Evolutionary conservation across 2,113 vertebrate genomes (phyloP).

Genomic region (Greenwoodochromis staneri): DNA sequence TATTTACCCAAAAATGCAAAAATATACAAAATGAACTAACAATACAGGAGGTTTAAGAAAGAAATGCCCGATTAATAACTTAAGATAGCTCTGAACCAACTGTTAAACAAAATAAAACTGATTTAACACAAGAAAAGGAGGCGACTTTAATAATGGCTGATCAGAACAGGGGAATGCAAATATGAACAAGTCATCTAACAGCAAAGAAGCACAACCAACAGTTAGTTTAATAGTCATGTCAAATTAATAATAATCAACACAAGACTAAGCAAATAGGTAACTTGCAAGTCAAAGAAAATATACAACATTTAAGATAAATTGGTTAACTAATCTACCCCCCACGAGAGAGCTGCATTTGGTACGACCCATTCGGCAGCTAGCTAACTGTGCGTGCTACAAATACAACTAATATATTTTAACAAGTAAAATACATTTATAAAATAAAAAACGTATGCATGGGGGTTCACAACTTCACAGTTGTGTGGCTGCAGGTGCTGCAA

Average conservation of each 20-base stretch:
- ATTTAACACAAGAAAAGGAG: not conserved
- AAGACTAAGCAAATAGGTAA: not conserved
- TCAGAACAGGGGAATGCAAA: not conserved
- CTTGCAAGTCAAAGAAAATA: not conserved
- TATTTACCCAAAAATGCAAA: accelerated
- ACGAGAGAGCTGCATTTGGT: accelerated
- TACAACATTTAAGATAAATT: not conserved
- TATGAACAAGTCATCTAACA: not conserved
- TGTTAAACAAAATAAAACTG: accelerated
- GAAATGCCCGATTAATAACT: accelerated
- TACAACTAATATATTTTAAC: not conserved
- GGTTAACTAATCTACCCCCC: not conserved
- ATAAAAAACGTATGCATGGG: accelerated
- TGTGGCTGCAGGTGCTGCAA: not conserved
- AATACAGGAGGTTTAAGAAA: not conserved
- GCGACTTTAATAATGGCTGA: not conserved
- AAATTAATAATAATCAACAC: not conserved
- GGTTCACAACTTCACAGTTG: accelerated
- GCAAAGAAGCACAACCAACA: not conserved
- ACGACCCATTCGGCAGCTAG: not conserved
- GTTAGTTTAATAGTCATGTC: accelerated
- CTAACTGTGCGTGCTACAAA: not conserved
- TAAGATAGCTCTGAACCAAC: not conserved
- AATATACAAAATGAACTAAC: not conserved
- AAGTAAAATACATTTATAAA: not conserved